Evolutionary conservation across 1,140 invertebrate genomes (phyloP).

Genomic region (Pogonognathellus flavescens): DNA sequence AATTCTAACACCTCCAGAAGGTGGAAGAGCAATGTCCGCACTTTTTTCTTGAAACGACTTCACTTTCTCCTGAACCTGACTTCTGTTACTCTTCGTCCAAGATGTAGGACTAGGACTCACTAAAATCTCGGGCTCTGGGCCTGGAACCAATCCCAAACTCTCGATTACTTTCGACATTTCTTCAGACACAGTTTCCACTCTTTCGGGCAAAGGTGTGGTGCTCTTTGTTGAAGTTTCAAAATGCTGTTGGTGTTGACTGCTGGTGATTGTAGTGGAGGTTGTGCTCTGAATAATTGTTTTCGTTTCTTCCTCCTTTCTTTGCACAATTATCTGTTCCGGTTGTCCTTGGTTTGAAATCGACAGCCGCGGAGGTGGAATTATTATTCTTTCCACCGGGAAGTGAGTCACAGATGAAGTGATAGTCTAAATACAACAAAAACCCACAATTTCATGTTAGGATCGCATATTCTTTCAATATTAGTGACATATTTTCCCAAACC

Average conservation of each 20-base stretch:
- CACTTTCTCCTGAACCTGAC: conserved; percentile 55
- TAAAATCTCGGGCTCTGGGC: conserved; percentile 47
- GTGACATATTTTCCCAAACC: background rate
- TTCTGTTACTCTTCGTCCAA: conserved; percentile 40
- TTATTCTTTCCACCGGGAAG: conserved; percentile 2
- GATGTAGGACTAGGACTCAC: conserved; percentile 1
- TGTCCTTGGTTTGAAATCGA: conserved; percentile 11
- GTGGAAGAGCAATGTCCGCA: background rate
- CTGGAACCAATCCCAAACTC: conserved; percentile 23
- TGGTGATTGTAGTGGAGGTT: background rate
- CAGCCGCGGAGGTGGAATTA: background rate
- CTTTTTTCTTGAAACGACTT: conserved; percentile 47
- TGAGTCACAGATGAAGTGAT: background rate
- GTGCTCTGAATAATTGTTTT: conserved; percentile 36
- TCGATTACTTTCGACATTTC: background rate
- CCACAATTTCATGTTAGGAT: too few species aligned
- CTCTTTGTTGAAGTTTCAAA: conserved; percentile 11
- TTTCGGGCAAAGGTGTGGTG: background rate
- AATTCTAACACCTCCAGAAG: conserved; percentile 41
- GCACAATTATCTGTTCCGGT: conserved; percentile 17
- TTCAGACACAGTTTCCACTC: background rate
- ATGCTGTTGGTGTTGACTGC: conserved; percentile 25
- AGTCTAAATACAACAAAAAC: background rate
- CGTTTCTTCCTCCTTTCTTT: conserved; percentile 27
- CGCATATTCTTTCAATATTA: too few species aligned